Percentiles rank a stretch among this genome's conserved stretches.
phyloP scores from a whole-genome alignment of 2,113 vertebrate species.

The Stigmatopora argus region DNA sequence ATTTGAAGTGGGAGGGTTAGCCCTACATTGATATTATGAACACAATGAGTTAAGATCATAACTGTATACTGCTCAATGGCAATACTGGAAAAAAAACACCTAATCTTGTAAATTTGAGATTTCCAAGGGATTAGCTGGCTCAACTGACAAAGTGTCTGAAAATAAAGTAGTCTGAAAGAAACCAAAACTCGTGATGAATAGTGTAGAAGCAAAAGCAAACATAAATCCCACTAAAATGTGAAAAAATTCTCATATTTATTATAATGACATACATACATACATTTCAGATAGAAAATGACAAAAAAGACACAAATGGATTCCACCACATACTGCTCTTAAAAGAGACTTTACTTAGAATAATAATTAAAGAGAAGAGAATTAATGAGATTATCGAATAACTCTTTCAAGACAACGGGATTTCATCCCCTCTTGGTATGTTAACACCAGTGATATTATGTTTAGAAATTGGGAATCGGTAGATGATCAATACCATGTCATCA shows the following conservation, averaged over 20 bases:
- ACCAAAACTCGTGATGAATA: not conserved
- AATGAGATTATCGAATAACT: no score
- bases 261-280: not conserved
- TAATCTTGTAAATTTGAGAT: not conserved
- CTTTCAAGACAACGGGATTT: not conserved
- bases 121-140: not conserved
- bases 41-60: no score
- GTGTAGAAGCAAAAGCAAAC: not conserved
- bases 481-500: not conserved
- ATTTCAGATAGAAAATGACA: not conserved
- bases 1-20: no score
- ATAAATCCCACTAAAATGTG: not conserved
- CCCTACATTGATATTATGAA: no score
- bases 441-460: not conserved
- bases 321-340: not conserved
- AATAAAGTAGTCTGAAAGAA: not conserved
- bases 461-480: not conserved
- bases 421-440: not conserved
- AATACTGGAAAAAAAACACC: not conserved
- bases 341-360: not conserved
- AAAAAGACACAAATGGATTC: not conserved
- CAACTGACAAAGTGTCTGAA: not conserved
- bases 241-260: slow-evolving; percentile 4
- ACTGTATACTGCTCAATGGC: not conserved
- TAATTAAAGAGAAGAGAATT: not conserved